Evolutionary conservation across 2,113 vertebrate species (phyloP), one percentile per base, ranked within the genome.

Genomic region (Lethenteron camtschaticum): DNA sequence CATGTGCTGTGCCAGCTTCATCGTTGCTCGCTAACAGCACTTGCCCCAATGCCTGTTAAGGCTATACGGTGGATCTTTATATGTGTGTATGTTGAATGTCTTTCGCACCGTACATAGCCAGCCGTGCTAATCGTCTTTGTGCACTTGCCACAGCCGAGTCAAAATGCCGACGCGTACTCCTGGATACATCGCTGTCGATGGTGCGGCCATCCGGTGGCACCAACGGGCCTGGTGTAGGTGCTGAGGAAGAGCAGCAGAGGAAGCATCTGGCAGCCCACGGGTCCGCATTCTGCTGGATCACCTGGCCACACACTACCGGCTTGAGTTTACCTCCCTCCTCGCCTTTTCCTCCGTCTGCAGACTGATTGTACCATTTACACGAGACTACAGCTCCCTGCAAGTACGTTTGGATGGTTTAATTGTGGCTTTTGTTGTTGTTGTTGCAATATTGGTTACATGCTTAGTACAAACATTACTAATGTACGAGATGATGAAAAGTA

Each of bases 181-280:
- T 99, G 88, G 94, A 99, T 14, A 88, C 87, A 56, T 97, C 94
- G 2, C 85, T 99, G 75, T 99, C 94, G 78, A 99, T 99, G 94
- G 95, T 92, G 1, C 85, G 94, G 7, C 90, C 94, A 0, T 89
- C 96, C 76, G 92, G 94, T 72, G 85, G 89, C 55, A 85, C 79
- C 0, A 41, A 41, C 41, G 41, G 41, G 41, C 6, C 41, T 41
- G 41, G 41, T 41, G 41, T 41, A 7, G 41, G 41, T 41, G 63
- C 63, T 3, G 10, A n/a, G 63, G 94, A 99, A 72, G 94, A 99
- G 70, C 87, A 90, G 72, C 94, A 99, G 81, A 83, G 94, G 71
- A 99, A 97, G 71, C 90, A 95, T 74, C 79, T 99, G 73, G 94
- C 94, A 0, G 85, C 88, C 11, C 92, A 97, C 12, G 94, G 94